These are phyloP conservation scores for Melanargia galathea DNA, from an alignment of 2,888 invertebrate species.

Conservation along the genomic window DNA sequence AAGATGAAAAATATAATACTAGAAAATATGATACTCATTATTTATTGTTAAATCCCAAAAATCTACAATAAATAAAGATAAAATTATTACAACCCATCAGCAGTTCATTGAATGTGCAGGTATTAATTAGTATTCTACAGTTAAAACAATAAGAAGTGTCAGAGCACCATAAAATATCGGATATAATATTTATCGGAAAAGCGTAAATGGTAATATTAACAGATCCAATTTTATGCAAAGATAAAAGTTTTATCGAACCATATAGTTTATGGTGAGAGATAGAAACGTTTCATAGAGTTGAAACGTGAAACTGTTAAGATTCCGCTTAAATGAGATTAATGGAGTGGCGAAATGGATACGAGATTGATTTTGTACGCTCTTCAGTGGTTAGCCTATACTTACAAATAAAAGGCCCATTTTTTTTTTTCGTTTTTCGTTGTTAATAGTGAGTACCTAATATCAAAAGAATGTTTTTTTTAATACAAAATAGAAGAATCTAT, in stretches of 20 bases:
- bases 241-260: constrained; percentile 8
- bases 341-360: constrained; percentile 30
- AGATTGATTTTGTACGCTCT: constrained; percentile 36
- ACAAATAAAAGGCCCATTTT: no score
- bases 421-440: no score
- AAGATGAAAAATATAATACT: no score
- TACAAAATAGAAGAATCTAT: no score
- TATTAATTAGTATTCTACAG: neutral
- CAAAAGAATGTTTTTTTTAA: no score
- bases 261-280: neutral
- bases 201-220: constrained; percentile 4
- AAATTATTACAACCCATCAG: no score
- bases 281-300: neutral
- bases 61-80: no score
- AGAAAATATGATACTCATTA: no score
- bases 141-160: neutral
- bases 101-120: no score
- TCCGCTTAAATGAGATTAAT: constrained; percentile 36
- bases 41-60: no score
- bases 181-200: constrained; percentile 5
- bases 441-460: no score
- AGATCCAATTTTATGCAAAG: neutral
- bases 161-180: constrained; percentile 3
- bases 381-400: constrained; percentile 17
- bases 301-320: constrained; percentile 29